Evolutionary conservation across 2,888 invertebrate genomes (phyloP), one percentile per base, ranked within the genome.

Genomic region (Pterostichus madidus): DNA sequence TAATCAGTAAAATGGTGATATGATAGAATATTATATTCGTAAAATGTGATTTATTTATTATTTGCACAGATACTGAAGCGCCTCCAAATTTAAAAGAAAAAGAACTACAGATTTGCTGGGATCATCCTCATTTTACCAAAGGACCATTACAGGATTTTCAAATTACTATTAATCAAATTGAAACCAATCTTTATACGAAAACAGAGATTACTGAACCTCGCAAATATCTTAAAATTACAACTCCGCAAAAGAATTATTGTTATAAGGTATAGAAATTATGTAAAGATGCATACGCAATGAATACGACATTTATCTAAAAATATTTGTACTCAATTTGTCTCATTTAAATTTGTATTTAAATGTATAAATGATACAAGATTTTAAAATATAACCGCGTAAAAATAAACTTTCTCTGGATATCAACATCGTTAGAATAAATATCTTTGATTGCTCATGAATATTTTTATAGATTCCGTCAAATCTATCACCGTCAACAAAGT

Each of bases 401-500:
- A n/a, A n/a, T n/a, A n/a, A n/a, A n/a, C n/a, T n/a, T n/a, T n/a
- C n/a, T n/a, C n/a, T n/a, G n/a, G n/a, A n/a, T n/a, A n/a, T n/a
- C n/a, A n/a, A n/a, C n/a, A n/a, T n/a, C n/a, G n/a, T n/a, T n/a
- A n/a, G n/a, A n/a, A n/a, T n/a, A n/a, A n/a, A n/a, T n/a, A n/a
- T n/a, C n/a, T n/a, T n/a, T n/a, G n/a, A n/a, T n/a, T n/a, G n/a
- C n/a, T n/a, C n/a, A n/a, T n/a, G n/a, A n/a, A n/a, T n/a, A 7
- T 52, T 75, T 39, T 31, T 75, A n/a, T 15, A 53, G 79, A 10
- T 79, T 35, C 5, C 11, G 10, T 10, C 8, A 44, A 31, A 46
- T 64, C 24, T 79, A 8, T 64, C 13, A 5, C 24, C 46, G 15
- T 79, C 79, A 11, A 24, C 46, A 64, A 76, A 5, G 6, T 79